phyloP scores from a whole-genome alignment of 2,113 vertebrate species.

The Semicossyphus pulcher region DNA sequence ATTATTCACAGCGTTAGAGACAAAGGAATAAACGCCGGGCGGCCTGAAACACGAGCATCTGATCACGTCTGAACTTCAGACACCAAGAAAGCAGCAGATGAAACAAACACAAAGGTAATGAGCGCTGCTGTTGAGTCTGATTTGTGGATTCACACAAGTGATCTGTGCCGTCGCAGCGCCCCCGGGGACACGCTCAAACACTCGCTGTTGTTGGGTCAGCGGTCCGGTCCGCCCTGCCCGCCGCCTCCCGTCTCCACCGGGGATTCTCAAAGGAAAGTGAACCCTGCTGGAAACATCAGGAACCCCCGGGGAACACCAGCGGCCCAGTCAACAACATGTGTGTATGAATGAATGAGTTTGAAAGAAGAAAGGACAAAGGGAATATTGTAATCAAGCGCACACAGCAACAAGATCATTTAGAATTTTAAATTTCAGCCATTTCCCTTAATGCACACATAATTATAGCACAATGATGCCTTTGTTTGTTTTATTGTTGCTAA shows the following conservation, averaged over 20 bases:
- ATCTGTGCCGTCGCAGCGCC: not conserved
- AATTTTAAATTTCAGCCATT: not conserved
- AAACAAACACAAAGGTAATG: slow-evolving; percentile 45
- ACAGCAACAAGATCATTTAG: not conserved
- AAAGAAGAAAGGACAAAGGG: slow-evolving; percentile 19
- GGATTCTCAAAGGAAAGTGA: slow-evolving; percentile 33
- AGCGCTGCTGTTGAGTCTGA: slow-evolving; percentile 6
- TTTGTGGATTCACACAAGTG: slow-evolving; percentile 35
- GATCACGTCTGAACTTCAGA: slow-evolving; percentile 42
- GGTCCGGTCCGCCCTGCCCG: slow-evolving; percentile 22
- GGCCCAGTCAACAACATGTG: slow-evolving; percentile 37
- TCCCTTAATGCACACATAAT: not conserved
- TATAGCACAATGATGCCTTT: not conserved
- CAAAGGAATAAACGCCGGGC: slow-evolving; percentile 12
- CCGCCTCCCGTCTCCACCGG: slow-evolving; percentile 9
- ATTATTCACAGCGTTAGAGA: slow-evolving; percentile 49
- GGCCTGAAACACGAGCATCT: slow-evolving; percentile 23
- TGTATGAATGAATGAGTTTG: slow-evolving; percentile 9
- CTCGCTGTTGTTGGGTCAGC: slow-evolving; percentile 32
- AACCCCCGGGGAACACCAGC: slow-evolving; percentile 47
- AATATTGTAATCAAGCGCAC: slow-evolving; percentile 22
- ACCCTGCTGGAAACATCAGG: slow-evolving; percentile 33
- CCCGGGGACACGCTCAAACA: slow-evolving; percentile 31
- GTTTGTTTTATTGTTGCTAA: no score
- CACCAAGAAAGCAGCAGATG: slow-evolving; percentile 26